Percentiles rank a stretch among this genome's conserved stretches.
These are phyloP conservation scores for Taenaris catops DNA, from an alignment of 2,888 invertebrate genomes.

Conservation along the genomic window DNA sequence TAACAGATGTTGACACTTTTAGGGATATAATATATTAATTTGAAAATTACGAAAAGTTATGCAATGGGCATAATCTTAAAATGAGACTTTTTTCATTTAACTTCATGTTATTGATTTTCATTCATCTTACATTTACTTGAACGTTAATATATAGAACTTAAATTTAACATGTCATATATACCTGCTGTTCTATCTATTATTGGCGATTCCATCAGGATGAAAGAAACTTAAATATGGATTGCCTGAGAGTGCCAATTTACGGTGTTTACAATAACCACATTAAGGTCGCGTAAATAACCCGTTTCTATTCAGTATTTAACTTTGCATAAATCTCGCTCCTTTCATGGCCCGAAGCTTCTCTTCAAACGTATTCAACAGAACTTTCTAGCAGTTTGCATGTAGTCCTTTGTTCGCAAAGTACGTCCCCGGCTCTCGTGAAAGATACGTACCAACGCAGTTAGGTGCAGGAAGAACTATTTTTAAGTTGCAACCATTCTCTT, in stretches of 20 bases:
- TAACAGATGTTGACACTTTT: no score
- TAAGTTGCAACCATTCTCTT: constrained; percentile 18
- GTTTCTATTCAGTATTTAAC: constrained; percentile 12
- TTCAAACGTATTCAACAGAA: constrained; percentile 34
- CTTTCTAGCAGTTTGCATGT: constrained; percentile 36
- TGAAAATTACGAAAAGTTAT: no score
- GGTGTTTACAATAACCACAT: constrained; percentile 7
- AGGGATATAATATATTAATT: no score
- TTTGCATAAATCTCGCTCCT: constrained; percentile 26
- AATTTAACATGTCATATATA: no score
- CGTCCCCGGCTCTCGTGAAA: constrained; percentile 25
- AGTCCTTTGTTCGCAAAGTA: constrained; percentile 55
- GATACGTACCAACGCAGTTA: constrained; percentile 36
- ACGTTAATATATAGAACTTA: no score
- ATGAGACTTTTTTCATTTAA: no score
- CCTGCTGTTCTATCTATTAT: no score
- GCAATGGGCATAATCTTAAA: no score
- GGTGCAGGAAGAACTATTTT: constrained; percentile 30
- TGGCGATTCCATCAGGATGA: no score
- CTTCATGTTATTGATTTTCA: not conserved
- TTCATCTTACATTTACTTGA: no score
- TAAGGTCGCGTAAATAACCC: constrained; percentile 10
- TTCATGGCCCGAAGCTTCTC: constrained; percentile 32
- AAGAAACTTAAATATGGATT: no score
- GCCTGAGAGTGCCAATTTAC: no score